Evolutionary conservation across 2,797 vertebrate genomes (phyloP), one percentile per base, ranked within the genome.

Genomic region (Chaetodon trifasciatus): DNA sequence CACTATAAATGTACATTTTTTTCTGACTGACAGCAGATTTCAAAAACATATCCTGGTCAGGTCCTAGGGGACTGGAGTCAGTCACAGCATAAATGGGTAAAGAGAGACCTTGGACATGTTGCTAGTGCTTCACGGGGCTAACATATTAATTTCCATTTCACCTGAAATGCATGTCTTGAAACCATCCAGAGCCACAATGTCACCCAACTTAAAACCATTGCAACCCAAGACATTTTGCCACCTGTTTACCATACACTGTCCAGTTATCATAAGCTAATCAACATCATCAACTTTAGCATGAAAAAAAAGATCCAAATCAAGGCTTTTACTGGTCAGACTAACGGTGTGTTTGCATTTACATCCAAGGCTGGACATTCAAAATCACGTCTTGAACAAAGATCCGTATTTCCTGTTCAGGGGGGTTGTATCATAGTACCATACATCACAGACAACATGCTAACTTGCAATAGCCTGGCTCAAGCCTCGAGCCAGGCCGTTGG

Each of bases 371-470:
- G 55, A 82, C 73, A 50, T 86, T 90, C 81, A 82, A 88, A 88
- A 76, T 76, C 42, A 52, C 61, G 81, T 88, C 66, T 86, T 67
- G 39, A 62, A 78, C 21, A 68, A 0, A 62, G 32, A 89, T 85
- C 84, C 57, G 88, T 88, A 89, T 74, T 79, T 73, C 62, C 47
- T 58, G 82, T 68, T 40, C 65, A 37, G 60, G 56, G 49, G 28
- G 28, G 28, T 32, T 72, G 57, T 21, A 78, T 91, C 77, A 77
- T 39, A 61, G 66, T 10, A 1, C 66, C 78, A 84, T 91, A 76
- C 70, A 92, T 91, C 88, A 92, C 65, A 64, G 52, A 15, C 67
- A 83, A 73, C 74, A 77, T 16, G 68, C 69, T 85, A 70, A 79
- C 76, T 76, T 49, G 83, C 77, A 53, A 57, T 16, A 75, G 81